Evolutionary conservation across 2,888 invertebrate genomes (phyloP).

Genomic region (Zonitis immaculata): DNA sequence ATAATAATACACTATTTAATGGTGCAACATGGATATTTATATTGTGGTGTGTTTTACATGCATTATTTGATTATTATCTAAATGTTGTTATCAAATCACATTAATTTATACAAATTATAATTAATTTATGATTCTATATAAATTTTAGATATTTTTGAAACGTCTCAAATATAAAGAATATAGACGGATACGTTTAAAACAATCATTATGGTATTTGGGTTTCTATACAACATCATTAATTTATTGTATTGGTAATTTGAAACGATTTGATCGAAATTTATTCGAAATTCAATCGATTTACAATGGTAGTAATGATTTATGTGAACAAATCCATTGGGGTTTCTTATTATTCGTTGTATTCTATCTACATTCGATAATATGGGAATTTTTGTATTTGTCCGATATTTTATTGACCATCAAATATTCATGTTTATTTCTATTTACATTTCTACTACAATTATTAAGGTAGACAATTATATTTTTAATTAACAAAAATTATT

Average conservation of each 20-base stretch:
- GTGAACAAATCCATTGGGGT: slow-evolving; percentile 35
- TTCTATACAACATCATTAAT: slow-evolving; percentile 37
- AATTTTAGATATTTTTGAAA: slow-evolving; percentile 36
- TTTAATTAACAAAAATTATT: background rate
- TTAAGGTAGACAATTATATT: slow-evolving; percentile 23
- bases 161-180: slow-evolving; percentile 38
- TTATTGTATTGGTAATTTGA: slow-evolving; percentile 37
- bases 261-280: slow-evolving; percentile 34
- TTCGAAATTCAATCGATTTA: slow-evolving; percentile 27
- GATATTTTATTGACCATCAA: slow-evolving; percentile 26
- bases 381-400: slow-evolving; percentile 34
- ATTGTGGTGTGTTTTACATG: slow-evolving; percentile 38
- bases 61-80: slow-evolving; percentile 36
- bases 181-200: slow-evolving; percentile 33
- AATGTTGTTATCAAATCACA: slow-evolving; percentile 31
- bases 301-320: slow-evolving; percentile 12
- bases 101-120: background rate
- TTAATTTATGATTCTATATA: background rate
- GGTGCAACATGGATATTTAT: slow-evolving; percentile 42
- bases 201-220: slow-evolving; percentile 40
- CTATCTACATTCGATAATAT: slow-evolving; percentile 37
- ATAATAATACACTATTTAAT: slow-evolving; percentile 43
- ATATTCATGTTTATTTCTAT: slow-evolving; percentile 31
- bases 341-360: slow-evolving; percentile 38
- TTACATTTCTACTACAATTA: slow-evolving; percentile 28